phyloP scores from a whole-genome alignment of 1,140 invertebrate species.

The Nephotettix cincticeps region DNA sequence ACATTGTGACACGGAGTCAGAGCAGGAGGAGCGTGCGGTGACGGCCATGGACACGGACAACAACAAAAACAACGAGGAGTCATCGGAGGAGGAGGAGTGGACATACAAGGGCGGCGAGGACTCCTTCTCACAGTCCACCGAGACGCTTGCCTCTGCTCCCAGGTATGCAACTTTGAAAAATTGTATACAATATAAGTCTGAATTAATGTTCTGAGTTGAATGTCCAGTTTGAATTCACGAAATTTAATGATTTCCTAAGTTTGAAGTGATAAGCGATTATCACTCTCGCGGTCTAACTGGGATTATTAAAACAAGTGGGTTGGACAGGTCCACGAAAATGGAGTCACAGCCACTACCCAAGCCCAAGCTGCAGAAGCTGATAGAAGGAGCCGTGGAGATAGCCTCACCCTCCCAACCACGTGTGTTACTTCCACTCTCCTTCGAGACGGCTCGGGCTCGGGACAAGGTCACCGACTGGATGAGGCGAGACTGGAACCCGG shows the following conservation, averaged over 20 bases:
- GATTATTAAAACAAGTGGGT: too few relatives aligned
- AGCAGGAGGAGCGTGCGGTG: slow-evolving; percentile 58
- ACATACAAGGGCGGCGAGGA: slow-evolving; percentile 15
- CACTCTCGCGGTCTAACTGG: too few relatives aligned
- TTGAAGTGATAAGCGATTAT: too few relatives aligned
- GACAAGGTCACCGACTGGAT: slow-evolving; percentile 19
- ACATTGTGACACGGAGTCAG: slow-evolving; percentile 68
- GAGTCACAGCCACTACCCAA: background rate
- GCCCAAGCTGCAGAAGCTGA: slow-evolving; percentile 2
- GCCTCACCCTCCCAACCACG: background rate
- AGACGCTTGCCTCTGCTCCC: slow-evolving; percentile 1
- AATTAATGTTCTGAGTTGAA: too few relatives aligned
- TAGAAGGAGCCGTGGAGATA: background rate
- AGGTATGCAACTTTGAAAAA: background rate
- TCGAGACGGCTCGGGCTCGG: slow-evolving; percentile 12
- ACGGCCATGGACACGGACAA: slow-evolving; percentile 35
- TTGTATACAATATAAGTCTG: too few relatives aligned
- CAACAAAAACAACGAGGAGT: slow-evolving; percentile 49
- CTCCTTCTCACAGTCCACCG: background rate
- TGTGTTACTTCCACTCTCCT: background rate
- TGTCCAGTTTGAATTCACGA: too few relatives aligned
- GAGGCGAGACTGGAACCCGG: background rate
- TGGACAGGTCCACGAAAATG: background rate
- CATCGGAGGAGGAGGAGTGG: slow-evolving; percentile 41
- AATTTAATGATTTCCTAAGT: too few relatives aligned